Conservation (phyloP, 2,797 vertebrate species). For the Discoglossus pictus region DNA sequence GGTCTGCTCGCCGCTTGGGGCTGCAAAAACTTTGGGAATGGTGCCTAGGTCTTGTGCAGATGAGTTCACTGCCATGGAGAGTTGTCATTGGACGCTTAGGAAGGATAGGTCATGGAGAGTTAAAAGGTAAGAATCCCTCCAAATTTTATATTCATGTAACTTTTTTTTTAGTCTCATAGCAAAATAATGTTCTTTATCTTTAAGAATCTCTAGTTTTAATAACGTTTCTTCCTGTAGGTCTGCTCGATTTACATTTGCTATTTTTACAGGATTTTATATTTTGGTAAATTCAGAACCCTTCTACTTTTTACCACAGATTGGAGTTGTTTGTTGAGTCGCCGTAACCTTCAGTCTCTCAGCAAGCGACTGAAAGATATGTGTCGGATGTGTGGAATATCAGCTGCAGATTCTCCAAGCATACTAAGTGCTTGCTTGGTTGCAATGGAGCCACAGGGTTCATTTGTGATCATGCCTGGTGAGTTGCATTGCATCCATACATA, state of each 20-base stretch:
- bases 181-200: no score
- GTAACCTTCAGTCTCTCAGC: conserved; percentile 92
- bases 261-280: no score
- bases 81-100: conserved; percentile 96
- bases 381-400: conserved; percentile 97
- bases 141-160: neutral
- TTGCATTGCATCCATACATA: neutral
- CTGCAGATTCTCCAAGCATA: conserved; percentile 95
- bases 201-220: neutral
- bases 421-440: conserved; percentile 96
- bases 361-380: conserved; percentile 97
- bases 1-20: conserved; percentile 90
- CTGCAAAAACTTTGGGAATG: conserved; percentile 98
- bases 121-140: conserved; percentile 88
- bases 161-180: no score
- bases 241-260: no score
- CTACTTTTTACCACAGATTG: conserved; percentile 78
- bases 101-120: conserved; percentile 94
- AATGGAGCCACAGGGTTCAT: conserved; percentile 97
- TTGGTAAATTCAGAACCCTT: no score
- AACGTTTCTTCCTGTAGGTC: no score
- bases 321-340: conserved; percentile 94
- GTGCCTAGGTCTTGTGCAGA: conserved; percentile 94
- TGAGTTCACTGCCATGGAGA: conserved; percentile 97
- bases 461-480: conserved; percentile 98